Evolutionary conservation across 2,113 vertebrate genomes (phyloP).

Genomic region (Pseudorectes ferrugineus): DNA sequence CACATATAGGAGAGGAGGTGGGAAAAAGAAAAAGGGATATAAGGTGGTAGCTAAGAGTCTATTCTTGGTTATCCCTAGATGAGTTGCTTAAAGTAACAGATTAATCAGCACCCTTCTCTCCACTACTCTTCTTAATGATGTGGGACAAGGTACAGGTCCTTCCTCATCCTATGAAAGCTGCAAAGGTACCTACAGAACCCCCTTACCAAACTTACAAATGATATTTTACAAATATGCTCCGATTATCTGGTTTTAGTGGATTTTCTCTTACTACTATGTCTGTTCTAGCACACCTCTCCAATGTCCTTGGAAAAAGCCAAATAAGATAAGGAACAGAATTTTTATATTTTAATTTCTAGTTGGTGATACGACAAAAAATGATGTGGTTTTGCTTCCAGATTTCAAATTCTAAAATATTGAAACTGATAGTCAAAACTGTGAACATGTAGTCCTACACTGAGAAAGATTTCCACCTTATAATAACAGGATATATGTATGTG

Average conservation of each 20-base stretch:
- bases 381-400: not conserved
- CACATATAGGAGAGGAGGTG: not conserved
- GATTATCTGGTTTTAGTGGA: not conserved
- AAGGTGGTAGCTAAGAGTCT: not conserved
- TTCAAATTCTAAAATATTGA: not conserved
- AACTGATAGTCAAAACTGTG: not conserved
- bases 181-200: not conserved
- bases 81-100: not conserved
- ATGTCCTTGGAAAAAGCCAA: not conserved
- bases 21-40: not conserved
- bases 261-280: not conserved
- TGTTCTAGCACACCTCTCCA: not conserved
- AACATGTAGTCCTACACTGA: not conserved
- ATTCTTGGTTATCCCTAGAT: not conserved
- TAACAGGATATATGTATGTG: not conserved
- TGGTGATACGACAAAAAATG: not conserved
- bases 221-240: not conserved
- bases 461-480: not conserved
- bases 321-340: not conserved
- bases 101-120: not conserved
- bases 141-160: not conserved
- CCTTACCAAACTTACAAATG: accelerated
- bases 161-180: not conserved
- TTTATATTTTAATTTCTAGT: not conserved
- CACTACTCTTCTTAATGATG: not conserved